Percentiles rank a stretch among this genome's conserved stretches.
These are phyloP conservation scores for Notospermus geniculatus DNA, from an alignment of 1,140 invertebrate species.

Conservation along the genomic window DNA sequence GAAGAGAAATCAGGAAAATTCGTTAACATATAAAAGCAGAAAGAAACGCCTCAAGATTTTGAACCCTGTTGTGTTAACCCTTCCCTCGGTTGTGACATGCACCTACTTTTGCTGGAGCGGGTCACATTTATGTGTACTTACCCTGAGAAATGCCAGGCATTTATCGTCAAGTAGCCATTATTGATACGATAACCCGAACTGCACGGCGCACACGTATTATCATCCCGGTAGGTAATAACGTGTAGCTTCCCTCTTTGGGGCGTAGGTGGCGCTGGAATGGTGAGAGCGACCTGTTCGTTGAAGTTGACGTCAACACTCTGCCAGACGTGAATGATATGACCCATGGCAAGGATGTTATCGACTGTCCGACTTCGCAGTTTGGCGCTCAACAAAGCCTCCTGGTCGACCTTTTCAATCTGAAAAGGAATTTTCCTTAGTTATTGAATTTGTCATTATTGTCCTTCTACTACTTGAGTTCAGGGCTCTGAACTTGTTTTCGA, in stretches of 20 bases:
- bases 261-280: constrained; percentile 35
- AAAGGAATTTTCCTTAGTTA: too few species aligned
- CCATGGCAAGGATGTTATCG: constrained; percentile 40
- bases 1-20: too few species aligned
- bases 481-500: too few species aligned
- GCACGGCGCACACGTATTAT: constrained; percentile 46
- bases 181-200: constrained; percentile 32
- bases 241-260: constrained; percentile 34
- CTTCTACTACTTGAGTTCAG: too few species aligned
- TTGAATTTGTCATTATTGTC: too few species aligned
- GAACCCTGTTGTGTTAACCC: too few species aligned
- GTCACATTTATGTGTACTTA: too few species aligned
- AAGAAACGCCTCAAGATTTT: too few species aligned
- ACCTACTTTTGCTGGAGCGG: too few species aligned
- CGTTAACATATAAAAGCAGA: too few species aligned
- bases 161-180: constrained; percentile 35
- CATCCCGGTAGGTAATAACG: constrained; percentile 38
- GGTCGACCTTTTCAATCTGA: constrained; percentile 32
- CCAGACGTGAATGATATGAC: constrained; percentile 39
- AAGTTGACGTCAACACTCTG: constrained; percentile 27
- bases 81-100: too few species aligned
- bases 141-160: constrained; percentile 44
- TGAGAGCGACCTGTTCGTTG: constrained; percentile 37
- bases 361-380: constrained; percentile 30
- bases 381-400: constrained; percentile 23